Base-by-base conservation (phyloP, 2,797 vertebrate species). In the Eulemur mongoz region DNA sequence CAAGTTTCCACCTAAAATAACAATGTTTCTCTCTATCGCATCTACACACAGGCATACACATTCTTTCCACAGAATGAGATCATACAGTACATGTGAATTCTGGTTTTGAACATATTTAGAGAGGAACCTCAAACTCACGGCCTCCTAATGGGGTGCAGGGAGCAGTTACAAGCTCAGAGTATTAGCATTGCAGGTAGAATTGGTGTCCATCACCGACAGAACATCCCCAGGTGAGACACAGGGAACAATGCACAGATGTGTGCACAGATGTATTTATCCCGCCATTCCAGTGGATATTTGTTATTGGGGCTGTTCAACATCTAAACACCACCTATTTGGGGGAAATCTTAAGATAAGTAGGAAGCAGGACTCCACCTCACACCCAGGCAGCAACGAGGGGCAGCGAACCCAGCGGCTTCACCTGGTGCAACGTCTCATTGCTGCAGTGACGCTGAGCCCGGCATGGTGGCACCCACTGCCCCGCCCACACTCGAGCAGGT, bases 131-230 rank as follows among this genome's bases (percentile, higher is more conserved):
- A n/a, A 54, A 57, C 25, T 38, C 8, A 9, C 4, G 35, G 54
- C 20, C n/a, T 69, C 20, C 54, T 13, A 20, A 38, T 78, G 63
- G 52, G 52, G 15, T 27, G 11, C 2, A 15, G 52, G 30, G 18
- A 70, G 18, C 7, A 52, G 5, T 20, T 72, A 25, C 15, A 18
- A 4, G 5, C 57, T n/a, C 14, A 35, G 40, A 48, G 8, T 7
- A 15, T 15, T 12, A 35, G 22, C 20, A 13, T 23, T 35, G 22
- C 10, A 61, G 14, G 15, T 4, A 5, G 35, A 67, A 43, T 13
- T 4, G 12, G 12, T 2, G 9, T 11, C 14, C 3, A 4, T 40
- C 14, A n/a, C 25, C n/a, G 2, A 25, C 6, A 35, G 57, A 25
- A 27, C 59, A 27, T 17, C 57, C 43, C 45, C 10, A 23, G 45